A percentile compares a stretch with the other conserved stretches of the same genome.
Conservation (phyloP, 2,888 invertebrate genomes). For the Bombylius discolor region DNA sequence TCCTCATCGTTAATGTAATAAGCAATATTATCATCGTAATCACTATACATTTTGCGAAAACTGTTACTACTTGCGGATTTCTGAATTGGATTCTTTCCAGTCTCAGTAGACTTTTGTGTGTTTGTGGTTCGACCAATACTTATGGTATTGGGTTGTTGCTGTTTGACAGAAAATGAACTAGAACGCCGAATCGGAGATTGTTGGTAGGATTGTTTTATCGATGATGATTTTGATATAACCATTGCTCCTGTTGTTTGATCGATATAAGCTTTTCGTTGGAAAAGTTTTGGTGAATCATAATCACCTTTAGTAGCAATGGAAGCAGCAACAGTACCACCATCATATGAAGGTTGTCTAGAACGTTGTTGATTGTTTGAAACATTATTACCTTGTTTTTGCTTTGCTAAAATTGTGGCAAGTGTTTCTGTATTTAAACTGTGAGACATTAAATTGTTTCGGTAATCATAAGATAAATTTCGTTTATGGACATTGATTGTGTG, state of each 20-base stretch:
- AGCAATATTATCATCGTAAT: conserved; percentile 32
- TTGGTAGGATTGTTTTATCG: conserved; percentile 16
- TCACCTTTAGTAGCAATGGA: too few relatives aligned
- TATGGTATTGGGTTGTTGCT: neutral
- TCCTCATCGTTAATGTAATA: conserved; percentile 37
- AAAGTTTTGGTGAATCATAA: conserved; percentile 4
- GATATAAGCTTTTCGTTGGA: conserved; percentile 12
- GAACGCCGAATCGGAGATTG: conserved; percentile 48
- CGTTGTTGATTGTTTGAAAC: conserved; percentile 14
- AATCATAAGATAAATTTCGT: conserved; percentile 18
- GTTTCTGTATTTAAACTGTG: conserved; percentile 30
- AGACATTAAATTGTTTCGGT: conserved; percentile 26
- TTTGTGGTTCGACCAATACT: neutral
- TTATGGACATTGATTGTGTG: conserved; percentile 9
- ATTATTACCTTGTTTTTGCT: conserved; percentile 2
- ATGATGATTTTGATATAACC: conserved; percentile 9
- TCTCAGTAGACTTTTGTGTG: neutral
- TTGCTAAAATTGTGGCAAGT: conserved; percentile 7
- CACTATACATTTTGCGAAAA: conserved; percentile 31
- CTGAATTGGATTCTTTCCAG: conserved; percentile 21
- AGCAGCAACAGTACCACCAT: conserved; percentile 15
- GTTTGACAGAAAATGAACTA: conserved; percentile 45
- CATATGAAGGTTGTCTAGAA: conserved; percentile 34
- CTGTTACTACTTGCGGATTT: conserved; percentile 37
- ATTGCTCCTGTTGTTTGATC: conserved; percentile 16